A percentile compares a stretch with the other conserved stretches of the same genome.
These are phyloP conservation scores for Thomomys bottae DNA, from an alignment of 2,113 vertebrate genomes.

Conservation along the genomic window DNA sequence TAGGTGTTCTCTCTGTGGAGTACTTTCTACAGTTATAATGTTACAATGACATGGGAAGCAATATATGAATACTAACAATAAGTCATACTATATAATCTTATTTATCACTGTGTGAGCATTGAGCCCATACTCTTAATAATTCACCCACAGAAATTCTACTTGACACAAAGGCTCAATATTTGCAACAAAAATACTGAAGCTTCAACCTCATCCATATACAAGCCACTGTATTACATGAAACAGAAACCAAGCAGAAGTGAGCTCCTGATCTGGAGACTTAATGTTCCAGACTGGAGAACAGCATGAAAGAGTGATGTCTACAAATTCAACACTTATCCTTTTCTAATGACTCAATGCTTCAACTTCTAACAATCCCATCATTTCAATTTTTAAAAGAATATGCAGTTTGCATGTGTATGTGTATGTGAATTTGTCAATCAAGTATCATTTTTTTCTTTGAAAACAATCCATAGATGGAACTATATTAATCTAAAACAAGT, in stretches of 20 bases:
- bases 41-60: not conserved
- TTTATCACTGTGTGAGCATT: not conserved
- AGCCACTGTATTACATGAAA: not conserved
- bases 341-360: not conserved
- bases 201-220: not conserved
- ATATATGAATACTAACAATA: not conserved
- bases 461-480: not conserved
- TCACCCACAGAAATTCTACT: not conserved
- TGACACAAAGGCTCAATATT: not conserved
- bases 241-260: not conserved
- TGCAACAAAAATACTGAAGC: not conserved
- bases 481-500: not conserved
- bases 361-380: no score
- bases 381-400: not conserved
- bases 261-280: not conserved
- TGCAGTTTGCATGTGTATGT: not conserved
- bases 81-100: not conserved
- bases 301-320: not conserved
- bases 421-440: not conserved
- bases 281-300: not conserved
- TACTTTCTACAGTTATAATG: not conserved
- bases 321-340: not conserved
- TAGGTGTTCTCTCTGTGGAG: not conserved
- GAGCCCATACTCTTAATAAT: not conserved
- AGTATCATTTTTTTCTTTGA: not conserved